A percentile compares a stretch with the other conserved stretches of the same genome.
Conservation (phyloP, 2,888 invertebrate genomes). For the Microctonus hyperodae region DNA sequence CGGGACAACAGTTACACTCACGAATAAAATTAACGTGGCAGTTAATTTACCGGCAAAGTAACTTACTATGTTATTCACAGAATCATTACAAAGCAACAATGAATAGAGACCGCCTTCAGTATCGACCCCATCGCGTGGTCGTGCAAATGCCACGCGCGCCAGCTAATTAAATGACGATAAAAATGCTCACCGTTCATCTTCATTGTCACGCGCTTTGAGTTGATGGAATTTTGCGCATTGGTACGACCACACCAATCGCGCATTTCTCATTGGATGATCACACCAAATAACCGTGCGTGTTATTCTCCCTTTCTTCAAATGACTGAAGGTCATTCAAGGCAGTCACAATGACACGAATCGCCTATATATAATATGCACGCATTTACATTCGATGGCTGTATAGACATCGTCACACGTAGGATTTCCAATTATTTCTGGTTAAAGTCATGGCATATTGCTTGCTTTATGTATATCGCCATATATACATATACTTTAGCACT, state of each 20-base stretch:
- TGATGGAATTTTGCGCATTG: conserved; percentile 36
- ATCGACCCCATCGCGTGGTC: conserved; percentile 37
- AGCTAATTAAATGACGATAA: conserved; percentile 47
- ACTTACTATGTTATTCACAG: conserved; percentile 12
- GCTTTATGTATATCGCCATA: conserved; percentile 35
- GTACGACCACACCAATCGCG: conserved; percentile 23
- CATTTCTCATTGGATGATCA: conserved; percentile 22
- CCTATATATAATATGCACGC: background rate
- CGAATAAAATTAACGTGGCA: conserved; percentile 11
- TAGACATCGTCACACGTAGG: conserved; percentile 15
- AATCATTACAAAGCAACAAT: conserved; percentile 12
- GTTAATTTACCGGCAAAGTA: conserved; percentile 12
- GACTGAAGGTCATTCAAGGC: background rate
- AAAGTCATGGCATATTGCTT: conserved; percentile 40
- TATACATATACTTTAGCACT: no score
- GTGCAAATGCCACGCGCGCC: conserved; percentile 40
- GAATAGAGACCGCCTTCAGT: conserved; percentile 15
- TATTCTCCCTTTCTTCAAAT: conserved; percentile 10
- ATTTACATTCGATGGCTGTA: background rate
- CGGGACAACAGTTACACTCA: background rate
- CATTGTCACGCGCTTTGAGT: conserved; percentile 32
- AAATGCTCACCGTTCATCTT: conserved; percentile 36
- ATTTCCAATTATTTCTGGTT: conserved; percentile 29
- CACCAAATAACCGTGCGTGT: conserved; percentile 2
- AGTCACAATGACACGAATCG: background rate